phyloP scores from a whole-genome alignment of 2,797 vertebrate genomes.

The Peromyscus melanophrys region DNA sequence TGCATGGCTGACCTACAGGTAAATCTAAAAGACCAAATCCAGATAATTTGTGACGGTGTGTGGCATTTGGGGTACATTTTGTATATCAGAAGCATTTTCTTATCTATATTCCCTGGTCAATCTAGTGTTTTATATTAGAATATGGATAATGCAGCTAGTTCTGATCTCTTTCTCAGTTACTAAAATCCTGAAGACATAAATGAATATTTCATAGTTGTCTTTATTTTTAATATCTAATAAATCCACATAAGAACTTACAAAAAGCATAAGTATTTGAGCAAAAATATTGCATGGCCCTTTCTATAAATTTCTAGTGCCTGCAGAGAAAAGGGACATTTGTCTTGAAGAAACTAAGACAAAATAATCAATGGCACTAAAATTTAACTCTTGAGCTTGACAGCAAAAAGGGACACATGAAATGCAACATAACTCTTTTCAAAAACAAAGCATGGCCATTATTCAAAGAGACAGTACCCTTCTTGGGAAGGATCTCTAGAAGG shows the following conservation, averaged over 20 bases:
- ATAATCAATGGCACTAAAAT: slow-evolving; percentile 30
- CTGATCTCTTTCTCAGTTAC: not conserved
- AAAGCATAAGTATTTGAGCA: not conserved
- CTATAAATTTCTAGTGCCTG: slow-evolving; percentile 34
- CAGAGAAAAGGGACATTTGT: slow-evolving; percentile 44
- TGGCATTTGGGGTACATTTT: not conserved
- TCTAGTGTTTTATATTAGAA: not conserved
- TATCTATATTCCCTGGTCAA: slow-evolving; percentile 24
- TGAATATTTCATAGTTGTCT: not conserved
- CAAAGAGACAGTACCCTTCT: not conserved
- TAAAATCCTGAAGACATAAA: not conserved
- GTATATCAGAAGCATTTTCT: not conserved
- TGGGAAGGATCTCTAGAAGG: not conserved
- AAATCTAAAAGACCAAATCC: not conserved
- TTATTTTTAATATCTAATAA: slow-evolving; percentile 1
- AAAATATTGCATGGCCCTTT: not conserved
- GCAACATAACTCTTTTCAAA: slow-evolving; percentile 22
- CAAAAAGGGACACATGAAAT: not conserved
- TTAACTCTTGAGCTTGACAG: slow-evolving; percentile 43
- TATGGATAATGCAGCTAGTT: not conserved
- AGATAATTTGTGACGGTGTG: not conserved
- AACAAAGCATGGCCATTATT: slow-evolving; percentile 11
- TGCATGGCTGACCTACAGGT: not conserved
- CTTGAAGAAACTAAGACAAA: slow-evolving; percentile 21
- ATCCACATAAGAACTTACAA: not conserved